Evolutionary conservation across 2,888 invertebrate species (phyloP).

Genomic region (Drosophila mimetica): DNA sequence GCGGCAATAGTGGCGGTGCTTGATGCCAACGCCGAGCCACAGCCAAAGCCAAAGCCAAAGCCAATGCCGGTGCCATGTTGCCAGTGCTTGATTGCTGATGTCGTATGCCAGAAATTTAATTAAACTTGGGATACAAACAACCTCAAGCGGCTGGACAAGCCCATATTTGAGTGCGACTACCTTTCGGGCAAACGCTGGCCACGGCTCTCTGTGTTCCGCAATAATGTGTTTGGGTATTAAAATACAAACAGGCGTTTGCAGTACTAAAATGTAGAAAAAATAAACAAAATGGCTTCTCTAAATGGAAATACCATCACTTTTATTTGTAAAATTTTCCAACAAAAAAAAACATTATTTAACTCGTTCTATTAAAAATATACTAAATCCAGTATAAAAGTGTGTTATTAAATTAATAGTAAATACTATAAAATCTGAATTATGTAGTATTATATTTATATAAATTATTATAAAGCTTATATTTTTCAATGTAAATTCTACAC

Average conservation of each 20-base stretch:
- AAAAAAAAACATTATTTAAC: no score
- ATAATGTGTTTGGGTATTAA: constrained; percentile 3
- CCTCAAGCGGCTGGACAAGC: constrained; percentile 37
- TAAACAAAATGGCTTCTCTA: background rate
- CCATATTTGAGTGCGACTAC: constrained; percentile 17
- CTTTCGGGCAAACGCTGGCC: constrained; percentile 2
- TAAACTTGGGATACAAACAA: constrained; percentile 60
- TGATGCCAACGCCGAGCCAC: background rate
- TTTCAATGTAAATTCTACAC: no score
- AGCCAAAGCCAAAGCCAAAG: background rate
- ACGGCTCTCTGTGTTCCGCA: constrained; percentile 1
- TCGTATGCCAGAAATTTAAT: constrained; percentile 68
- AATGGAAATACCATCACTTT: background rate
- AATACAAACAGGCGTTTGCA: background rate
- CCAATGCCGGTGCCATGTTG: constrained; percentile 30
- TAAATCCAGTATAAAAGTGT: no score
- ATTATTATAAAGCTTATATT: no score
- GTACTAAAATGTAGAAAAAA: background rate
- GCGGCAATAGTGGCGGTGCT: constrained; percentile 21
- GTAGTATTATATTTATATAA: no score
- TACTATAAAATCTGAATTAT: no score
- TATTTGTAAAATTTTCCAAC: background rate
- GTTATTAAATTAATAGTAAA: no score
- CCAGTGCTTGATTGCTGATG: constrained; percentile 61
- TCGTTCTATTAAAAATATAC: no score